Evolutionary conservation across 2,113 vertebrate species (phyloP).

Genomic region (Oreochromis niloticus): DNA sequence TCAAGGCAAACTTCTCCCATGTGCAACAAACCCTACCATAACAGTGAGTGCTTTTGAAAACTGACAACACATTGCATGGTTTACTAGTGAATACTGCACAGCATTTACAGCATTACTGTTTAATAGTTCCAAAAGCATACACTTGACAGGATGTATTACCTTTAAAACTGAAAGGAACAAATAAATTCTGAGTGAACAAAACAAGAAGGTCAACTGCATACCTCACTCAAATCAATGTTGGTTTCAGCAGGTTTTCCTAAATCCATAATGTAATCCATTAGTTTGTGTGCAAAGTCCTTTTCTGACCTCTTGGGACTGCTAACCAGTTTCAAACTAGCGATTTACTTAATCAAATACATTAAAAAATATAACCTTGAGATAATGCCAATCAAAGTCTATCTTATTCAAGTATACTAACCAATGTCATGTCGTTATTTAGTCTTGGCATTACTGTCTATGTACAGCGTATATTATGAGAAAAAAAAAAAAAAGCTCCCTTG

Average conservation of each 20-base stretch:
- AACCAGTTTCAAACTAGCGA: neutral
- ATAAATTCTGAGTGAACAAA: neutral
- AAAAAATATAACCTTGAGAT: neutral
- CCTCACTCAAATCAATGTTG: neutral
- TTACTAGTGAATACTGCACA: neutral
- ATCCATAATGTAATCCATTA: neutral
- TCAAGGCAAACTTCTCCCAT: neutral
- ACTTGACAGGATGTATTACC: neutral
- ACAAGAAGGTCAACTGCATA: neutral
- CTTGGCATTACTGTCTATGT: neutral
- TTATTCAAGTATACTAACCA: neutral
- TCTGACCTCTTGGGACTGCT: neutral
- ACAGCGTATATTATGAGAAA: neutral
- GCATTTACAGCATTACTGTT: neutral
- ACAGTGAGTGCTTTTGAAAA: neutral
- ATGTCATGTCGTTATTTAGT: neutral
- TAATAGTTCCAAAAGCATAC: neutral
- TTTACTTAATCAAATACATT: neutral
- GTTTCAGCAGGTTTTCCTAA: neutral
- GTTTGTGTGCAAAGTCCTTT: neutral
- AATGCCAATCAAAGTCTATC: neutral
- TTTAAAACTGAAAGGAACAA: neutral
- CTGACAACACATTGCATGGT: neutral
- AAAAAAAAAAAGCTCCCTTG: neutral
- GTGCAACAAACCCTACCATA: neutral